phyloP scores from a whole-genome alignment of 2,888 invertebrate species.

The Stenodera caucasica region DNA sequence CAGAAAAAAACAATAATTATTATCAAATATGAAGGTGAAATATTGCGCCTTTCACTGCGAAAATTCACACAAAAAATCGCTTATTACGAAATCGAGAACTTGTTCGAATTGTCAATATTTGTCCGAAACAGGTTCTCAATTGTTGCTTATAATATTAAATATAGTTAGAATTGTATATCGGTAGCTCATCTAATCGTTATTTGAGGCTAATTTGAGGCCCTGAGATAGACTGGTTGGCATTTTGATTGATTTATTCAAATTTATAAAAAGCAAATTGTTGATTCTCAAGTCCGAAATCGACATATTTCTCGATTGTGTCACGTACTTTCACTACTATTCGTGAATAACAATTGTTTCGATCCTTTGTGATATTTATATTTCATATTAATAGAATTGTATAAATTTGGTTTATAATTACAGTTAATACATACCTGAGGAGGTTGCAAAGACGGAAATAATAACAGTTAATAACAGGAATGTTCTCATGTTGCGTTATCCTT shows the following conservation, averaged over 20 bases:
- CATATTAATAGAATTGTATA: no score
- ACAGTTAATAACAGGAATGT: constrained; percentile 41
- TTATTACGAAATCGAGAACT: background rate
- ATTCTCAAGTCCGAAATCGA: background rate
- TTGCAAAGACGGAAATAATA: constrained; percentile 42
- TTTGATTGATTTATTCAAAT: background rate
- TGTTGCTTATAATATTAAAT: background rate
- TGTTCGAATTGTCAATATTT: background rate
- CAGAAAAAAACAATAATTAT: background rate
- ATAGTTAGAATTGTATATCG: background rate
- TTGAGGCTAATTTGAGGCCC: background rate
- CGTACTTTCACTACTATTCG: background rate
- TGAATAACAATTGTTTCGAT: background rate
- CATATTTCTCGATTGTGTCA: background rate
- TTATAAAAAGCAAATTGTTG: background rate
- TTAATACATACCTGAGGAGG: constrained; percentile 41
- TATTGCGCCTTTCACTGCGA: background rate
- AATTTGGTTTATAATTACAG: background rate
- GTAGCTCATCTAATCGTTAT: no score
- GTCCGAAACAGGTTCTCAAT: background rate
- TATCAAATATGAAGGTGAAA: background rate
- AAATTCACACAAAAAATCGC: background rate
- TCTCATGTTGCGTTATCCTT: constrained; percentile 53
- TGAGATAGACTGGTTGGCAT: background rate
- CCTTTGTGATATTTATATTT: no score